These are phyloP conservation scores for Pardalotus punctatus DNA, from an alignment of 2,113 vertebrate species.

Conservation along the genomic window DNA sequence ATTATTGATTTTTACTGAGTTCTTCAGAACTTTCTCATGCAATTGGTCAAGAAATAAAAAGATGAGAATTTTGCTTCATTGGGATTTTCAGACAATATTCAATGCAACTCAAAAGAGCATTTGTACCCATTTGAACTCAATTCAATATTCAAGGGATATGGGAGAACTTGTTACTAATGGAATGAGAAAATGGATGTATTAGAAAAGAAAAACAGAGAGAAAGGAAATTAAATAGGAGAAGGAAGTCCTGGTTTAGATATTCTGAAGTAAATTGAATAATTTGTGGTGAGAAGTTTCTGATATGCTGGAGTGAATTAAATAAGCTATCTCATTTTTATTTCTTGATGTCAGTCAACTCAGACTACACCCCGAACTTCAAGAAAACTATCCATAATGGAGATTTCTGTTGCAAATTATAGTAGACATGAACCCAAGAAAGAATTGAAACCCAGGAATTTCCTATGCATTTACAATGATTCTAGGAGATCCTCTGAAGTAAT, in stretches of 20 bases:
- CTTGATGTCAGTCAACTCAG: not conserved
- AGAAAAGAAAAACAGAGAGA: not conserved
- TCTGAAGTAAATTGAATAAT: not conserved
- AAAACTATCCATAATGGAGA: not conserved
- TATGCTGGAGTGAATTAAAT: not conserved
- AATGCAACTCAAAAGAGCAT: not conserved
- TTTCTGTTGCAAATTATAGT: not conserved
- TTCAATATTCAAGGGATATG: not conserved
- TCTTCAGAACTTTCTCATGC: not conserved
- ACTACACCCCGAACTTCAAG: not conserved
- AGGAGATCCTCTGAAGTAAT: not conserved
- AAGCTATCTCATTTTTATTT: not conserved
- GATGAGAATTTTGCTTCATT: not conserved
- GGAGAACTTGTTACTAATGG: not conserved
- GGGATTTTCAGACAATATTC: not conserved
- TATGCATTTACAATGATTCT: not conserved
- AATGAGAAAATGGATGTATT: not conserved
- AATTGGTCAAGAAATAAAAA: not conserved
- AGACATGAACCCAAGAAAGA: not conserved
- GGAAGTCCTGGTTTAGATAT: not conserved
- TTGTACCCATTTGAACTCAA: constrained; percentile 4
- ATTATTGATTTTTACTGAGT: not conserved
- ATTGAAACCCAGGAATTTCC: not conserved
- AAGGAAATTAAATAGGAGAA: not conserved
- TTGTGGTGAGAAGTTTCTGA: not conserved